These are phyloP conservation scores for Prostheceraeus crozeri DNA, from an alignment of 2,888 invertebrate species.

Conservation along the genomic window DNA sequence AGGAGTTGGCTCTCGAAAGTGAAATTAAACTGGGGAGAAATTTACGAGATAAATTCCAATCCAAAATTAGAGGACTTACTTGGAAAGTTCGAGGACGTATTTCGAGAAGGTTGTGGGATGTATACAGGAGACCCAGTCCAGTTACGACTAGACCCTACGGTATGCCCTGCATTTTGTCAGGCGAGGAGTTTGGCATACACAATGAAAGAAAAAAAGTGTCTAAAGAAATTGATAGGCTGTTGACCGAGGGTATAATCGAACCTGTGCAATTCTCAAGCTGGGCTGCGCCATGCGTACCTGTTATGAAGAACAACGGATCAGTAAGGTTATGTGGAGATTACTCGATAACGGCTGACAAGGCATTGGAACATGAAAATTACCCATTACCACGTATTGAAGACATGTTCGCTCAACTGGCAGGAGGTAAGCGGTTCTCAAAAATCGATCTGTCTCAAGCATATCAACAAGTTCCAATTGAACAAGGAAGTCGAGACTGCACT, in stretches of 20 bases:
- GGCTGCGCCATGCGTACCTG: constrained; percentile 12
- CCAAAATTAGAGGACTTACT: background rate
- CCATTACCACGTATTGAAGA: constrained; percentile 20
- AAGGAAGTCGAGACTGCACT: background rate
- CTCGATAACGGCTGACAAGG: background rate
- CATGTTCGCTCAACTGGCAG: constrained; percentile 20
- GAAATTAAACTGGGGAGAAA: constrained; percentile 7
- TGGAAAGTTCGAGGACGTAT: background rate
- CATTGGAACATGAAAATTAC: constrained; percentile 1
- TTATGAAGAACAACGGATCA: background rate
- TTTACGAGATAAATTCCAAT: constrained; percentile 8
- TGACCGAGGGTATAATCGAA: constrained; percentile 8
- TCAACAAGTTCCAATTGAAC: constrained; percentile 4
- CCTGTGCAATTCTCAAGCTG: background rate
- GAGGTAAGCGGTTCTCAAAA: constrained; percentile 19
- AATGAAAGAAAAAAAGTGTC: constrained; percentile 20
- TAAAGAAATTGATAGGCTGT: background rate
- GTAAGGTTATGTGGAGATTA: constrained; percentile 12
- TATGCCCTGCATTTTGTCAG: background rate
- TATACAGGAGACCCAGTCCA: constrained; percentile 28
- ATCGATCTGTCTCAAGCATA: constrained; percentile 22
- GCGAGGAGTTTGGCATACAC: background rate
- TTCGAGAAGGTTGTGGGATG: constrained; percentile 5
- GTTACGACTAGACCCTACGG: background rate
- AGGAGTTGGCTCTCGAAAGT: constrained; percentile 10